phyloP scores from a whole-genome alignment of 1,140 invertebrate species.

The Cataglyphis hispanica region DNA sequence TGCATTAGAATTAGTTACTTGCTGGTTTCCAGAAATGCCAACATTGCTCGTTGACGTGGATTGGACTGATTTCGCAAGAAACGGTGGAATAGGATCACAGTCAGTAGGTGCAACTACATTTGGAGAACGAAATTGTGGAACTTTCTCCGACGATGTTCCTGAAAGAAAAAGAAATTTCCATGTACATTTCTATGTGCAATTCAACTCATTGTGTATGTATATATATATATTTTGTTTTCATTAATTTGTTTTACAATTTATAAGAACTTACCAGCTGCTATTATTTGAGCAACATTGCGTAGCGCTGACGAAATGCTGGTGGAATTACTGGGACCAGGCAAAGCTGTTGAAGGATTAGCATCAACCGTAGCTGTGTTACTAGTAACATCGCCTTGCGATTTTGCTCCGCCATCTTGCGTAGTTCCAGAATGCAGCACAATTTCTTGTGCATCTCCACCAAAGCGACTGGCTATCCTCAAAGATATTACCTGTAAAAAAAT shows the following conservation, averaged over 20 bases:
- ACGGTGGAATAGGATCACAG: slow-evolving; percentile 88
- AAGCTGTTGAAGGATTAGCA: slow-evolving; percentile 78
- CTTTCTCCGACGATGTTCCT: slow-evolving; percentile 83
- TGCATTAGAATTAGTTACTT: slow-evolving; percentile 74
- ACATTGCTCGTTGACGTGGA: slow-evolving; percentile 77
- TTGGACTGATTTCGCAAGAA: slow-evolving; percentile 83
- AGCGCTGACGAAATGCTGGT: slow-evolving; percentile 83
- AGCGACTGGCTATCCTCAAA: slow-evolving; percentile 92
- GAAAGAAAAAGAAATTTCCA: slow-evolving; percentile 69
- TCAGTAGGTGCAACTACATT: slow-evolving; percentile 94
- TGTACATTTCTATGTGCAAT: no score
- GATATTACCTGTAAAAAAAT: slow-evolving; percentile 90
- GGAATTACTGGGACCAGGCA: slow-evolving; percentile 84
- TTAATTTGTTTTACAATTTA: slow-evolving; percentile 9
- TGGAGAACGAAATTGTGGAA: slow-evolving; percentile 91
- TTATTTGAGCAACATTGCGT: slow-evolving; percentile 84
- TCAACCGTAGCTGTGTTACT: slow-evolving; percentile 77
- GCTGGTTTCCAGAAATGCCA: slow-evolving; percentile 73
- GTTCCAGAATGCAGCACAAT: slow-evolving; percentile 90
- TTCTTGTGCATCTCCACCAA: slow-evolving; percentile 91
- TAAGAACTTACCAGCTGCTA: slow-evolving; percentile 81
- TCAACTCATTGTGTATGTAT: neutral
- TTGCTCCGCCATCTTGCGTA: slow-evolving; percentile 83
- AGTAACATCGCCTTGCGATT: slow-evolving; percentile 80
- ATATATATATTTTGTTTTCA: neutral